phyloP scores from a whole-genome alignment of 2,113 vertebrate genomes.

The Poeciliopsis turrubarensis region DNA sequence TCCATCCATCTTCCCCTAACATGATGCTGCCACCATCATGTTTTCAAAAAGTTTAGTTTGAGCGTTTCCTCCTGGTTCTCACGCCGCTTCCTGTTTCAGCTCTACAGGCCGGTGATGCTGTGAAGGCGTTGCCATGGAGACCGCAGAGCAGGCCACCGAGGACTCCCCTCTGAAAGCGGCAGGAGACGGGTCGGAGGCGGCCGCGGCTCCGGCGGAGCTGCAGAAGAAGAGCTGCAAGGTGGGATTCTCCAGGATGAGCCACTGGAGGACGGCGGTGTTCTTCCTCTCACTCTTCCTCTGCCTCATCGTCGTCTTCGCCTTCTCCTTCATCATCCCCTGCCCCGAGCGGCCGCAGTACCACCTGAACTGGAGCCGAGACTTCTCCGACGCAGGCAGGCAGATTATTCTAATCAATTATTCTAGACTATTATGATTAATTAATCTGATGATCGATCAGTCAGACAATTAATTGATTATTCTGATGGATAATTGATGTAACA shows the following conservation, averaged over 20 bases:
- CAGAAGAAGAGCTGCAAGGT: conserved; percentile 67
- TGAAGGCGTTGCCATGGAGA: conserved; percentile 74
- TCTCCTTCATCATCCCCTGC: conserved; percentile 94
- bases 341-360: conserved; percentile 85
- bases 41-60: too few relatives aligned
- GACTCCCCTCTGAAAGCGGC: conserved; percentile 86
- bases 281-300: conserved; percentile 89
- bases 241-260: conserved; percentile 76
- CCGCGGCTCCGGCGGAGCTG: conserved; percentile 37
- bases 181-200: conserved; percentile 70
- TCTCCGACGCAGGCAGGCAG: conserved; percentile 57
- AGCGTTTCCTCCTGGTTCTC: too few relatives aligned
- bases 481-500: too few relatives aligned
- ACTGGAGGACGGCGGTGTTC: conserved; percentile 86
- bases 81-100: conserved; percentile 9
- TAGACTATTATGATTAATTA: too few relatives aligned
- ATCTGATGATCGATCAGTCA: too few relatives aligned
- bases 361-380: conserved; percentile 79
- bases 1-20: too few relatives aligned
- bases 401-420: too few relatives aligned
- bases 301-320: conserved; percentile 88
- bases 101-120: conserved; percentile 34
- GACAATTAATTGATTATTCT: too few relatives aligned
- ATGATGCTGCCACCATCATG: too few relatives aligned
- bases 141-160: conserved; percentile 81